Evolutionary conservation across 1,140 invertebrate genomes (phyloP).

Genomic region (Microplitis mediator): DNA sequence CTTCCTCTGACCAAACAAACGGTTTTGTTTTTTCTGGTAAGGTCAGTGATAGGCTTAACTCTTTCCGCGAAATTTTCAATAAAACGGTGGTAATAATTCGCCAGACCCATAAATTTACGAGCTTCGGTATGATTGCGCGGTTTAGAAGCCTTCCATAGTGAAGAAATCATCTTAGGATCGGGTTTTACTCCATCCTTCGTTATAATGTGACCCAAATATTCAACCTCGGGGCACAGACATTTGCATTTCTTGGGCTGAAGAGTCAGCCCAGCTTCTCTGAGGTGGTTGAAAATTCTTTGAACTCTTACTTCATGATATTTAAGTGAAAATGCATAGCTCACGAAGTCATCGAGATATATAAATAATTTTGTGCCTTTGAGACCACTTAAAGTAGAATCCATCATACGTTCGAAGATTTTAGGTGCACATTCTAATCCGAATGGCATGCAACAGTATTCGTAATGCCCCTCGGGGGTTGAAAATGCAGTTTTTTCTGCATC

Average conservation of each 20-base stretch:
- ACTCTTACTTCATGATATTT: not conserved
- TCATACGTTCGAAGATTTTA: conserved; percentile 9
- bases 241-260: conserved; percentile 21
- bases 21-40: not conserved
- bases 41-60: not conserved
- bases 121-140: not conserved
- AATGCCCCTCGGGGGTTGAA: conserved; percentile 14
- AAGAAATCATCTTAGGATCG: not conserved
- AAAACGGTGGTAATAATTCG: not conserved
- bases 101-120: not conserved
- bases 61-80: too few relatives aligned
- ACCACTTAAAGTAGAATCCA: conserved; percentile 5
- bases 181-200: not conserved
- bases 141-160: not conserved
- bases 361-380: conserved; percentile 12
- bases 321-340: not conserved
- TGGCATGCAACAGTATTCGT: conserved; percentile 2
- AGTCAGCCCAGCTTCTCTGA: not conserved
- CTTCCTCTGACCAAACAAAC: too few relatives aligned
- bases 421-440: conserved; percentile 12
- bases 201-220: conserved; percentile 42
- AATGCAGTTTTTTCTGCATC: conserved; percentile 11
- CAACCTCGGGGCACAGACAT: conserved; percentile 23
- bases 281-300: not conserved
- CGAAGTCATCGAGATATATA: conserved; percentile 38